Conservation (phyloP, 2,113 vertebrate genomes). For the Eulacestoma nigropectus region DNA sequence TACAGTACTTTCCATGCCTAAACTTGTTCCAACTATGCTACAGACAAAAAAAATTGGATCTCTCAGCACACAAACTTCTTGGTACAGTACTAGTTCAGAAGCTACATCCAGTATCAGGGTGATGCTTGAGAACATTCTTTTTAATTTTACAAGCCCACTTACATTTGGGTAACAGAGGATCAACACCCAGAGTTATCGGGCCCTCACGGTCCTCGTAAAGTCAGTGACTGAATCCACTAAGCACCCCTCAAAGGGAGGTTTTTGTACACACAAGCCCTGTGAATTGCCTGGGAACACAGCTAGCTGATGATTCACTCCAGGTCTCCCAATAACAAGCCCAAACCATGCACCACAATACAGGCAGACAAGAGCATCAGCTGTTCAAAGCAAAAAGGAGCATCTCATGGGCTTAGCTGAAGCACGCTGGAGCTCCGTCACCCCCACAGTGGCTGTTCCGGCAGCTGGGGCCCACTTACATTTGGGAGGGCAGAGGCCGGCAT, state of each 20-base stretch:
- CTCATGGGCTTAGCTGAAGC: background rate
- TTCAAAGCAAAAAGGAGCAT: background rate
- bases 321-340: background rate
- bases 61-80: background rate
- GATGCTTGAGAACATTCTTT: background rate
- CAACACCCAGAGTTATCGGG: background rate
- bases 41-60: background rate
- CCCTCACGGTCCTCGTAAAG: background rate
- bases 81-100: background rate
- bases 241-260: background rate
- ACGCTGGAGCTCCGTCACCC: background rate
- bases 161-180: background rate
- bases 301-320: background rate
- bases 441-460: background rate
- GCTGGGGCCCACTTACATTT: conserved; percentile 78
- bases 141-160: background rate
- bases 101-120: background rate
- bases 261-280: background rate
- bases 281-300: background rate
- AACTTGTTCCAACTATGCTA: background rate
- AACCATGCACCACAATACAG: accelerated
- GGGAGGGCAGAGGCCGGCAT: conserved; percentile 69
- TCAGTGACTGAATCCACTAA: background rate
- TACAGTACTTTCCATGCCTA: background rate
- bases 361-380: background rate